A percentile compares a stretch with the other conserved stretches of the same genome.
phyloP scores from a whole-genome alignment of 2,888 invertebrate genomes.

The Tenthredo livida region DNA sequence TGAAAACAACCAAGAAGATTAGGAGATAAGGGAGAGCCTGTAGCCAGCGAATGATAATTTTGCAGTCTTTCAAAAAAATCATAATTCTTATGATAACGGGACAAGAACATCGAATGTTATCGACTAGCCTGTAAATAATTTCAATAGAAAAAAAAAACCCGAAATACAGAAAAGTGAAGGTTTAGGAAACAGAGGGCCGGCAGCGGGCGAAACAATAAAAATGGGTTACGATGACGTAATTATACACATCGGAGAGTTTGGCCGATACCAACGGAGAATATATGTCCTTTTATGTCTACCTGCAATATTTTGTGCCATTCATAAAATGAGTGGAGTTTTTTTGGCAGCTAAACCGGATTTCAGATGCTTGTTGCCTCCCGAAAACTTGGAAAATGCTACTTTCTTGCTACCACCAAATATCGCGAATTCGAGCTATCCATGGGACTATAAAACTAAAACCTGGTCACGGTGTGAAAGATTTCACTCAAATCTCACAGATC shows the following conservation, averaged over 20 bases:
- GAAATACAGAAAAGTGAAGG: neutral
- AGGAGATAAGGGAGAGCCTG: neutral
- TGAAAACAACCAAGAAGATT: neutral
- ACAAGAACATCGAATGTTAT: neutral
- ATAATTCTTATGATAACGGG: neutral
- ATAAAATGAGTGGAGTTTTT: slow-evolving; percentile 87
- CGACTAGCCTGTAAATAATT: neutral
- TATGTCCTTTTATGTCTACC: slow-evolving; percentile 86
- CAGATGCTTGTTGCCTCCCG: slow-evolving; percentile 83
- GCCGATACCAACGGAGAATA: slow-evolving; percentile 85
- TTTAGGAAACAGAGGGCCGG: too few relatives aligned
- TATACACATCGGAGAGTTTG: slow-evolving; percentile 85
- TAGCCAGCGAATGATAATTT: neutral
- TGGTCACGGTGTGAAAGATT: slow-evolving; percentile 81
- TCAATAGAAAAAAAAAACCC: neutral
- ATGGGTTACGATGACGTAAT: slow-evolving; percentile 88
- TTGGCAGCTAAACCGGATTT: slow-evolving; percentile 83
- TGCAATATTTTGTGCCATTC: slow-evolving; percentile 86
- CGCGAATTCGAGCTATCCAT: slow-evolving; percentile 80
- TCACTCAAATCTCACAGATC: slow-evolving; percentile 75
- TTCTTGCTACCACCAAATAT: slow-evolving; percentile 78
- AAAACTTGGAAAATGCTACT: slow-evolving; percentile 79
- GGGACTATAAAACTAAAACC: slow-evolving; percentile 77
- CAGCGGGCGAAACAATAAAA: slow-evolving; percentile 54
- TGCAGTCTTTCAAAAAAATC: neutral